Conservation (phyloP, 1,140 invertebrate species). For the Diorhabda carinulata region DNA sequence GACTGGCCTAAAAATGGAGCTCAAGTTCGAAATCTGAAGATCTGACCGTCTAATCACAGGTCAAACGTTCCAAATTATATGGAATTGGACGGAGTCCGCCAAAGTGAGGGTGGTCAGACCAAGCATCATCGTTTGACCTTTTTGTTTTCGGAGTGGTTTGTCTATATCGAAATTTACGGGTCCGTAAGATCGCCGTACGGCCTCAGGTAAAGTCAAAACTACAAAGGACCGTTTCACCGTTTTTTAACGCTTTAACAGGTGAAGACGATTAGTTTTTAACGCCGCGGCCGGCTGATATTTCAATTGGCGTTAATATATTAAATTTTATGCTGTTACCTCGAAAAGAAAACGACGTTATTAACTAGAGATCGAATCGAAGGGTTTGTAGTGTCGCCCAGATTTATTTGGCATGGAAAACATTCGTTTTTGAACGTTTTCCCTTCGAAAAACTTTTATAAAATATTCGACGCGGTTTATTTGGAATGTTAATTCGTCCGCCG, state of each 20-base stretch:
- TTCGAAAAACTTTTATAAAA: not conserved
- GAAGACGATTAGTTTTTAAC: not conserved
- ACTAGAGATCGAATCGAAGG: too few species aligned
- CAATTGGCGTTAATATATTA: not conserved
- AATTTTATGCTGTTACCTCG: too few species aligned
- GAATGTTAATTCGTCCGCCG: not conserved
- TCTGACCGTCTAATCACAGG: conserved; percentile 43
- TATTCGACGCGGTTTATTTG: not conserved
- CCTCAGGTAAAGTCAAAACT: not conserved
- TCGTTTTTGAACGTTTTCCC: not conserved
- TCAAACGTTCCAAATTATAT: conserved; percentile 37
- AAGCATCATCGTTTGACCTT: not conserved
- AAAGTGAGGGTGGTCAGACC: conserved; percentile 37
- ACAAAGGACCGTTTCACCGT: not conserved
- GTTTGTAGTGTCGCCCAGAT: not conserved
- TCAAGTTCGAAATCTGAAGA: conserved; percentile 14
- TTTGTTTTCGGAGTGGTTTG: not conserved
- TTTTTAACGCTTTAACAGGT: not conserved
- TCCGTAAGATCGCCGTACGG: not conserved
- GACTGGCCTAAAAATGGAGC: not conserved
- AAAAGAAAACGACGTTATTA: too few species aligned
- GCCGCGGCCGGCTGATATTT: not conserved
- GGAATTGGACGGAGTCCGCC: conserved; percentile 17
- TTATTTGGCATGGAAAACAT: not conserved
- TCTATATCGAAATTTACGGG: not conserved